Base-by-base conservation (phyloP, 2,797 vertebrate genomes). In the Crax fasciolata region DNA sequence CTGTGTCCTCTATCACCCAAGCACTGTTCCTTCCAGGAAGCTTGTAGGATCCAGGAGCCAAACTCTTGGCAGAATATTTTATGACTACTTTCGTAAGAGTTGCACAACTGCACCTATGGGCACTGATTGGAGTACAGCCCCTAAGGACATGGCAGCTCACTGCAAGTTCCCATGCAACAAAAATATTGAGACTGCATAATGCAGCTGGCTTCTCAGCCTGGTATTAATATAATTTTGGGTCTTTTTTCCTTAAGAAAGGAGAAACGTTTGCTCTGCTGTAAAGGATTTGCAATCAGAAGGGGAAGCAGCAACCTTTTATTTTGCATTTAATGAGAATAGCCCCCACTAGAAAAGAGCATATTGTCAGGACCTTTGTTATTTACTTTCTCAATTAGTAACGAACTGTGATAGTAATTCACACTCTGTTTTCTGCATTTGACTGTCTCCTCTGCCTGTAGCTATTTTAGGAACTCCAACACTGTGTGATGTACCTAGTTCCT, bases 361-460 rank as follows among this genome's bases (percentile, higher is more conserved):
- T 90, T 97, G 95, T 97, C 96, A 96, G 73, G 92, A 95, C 94
- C 84, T 87, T 94, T 96, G 97, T 97, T 97, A 96, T 98, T 96
- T 97, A 96, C 96, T 96, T 98, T 98, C 95, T 96, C 97, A 98
- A 97, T 97, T 97, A 97, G 96, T 93, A 94, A 96, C 92, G 97
- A 98, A 97, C 97, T 97, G 94, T 97, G 93, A 97, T 97, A 94
- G 96, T 94, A 96, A 97, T 97, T 97, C 98, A 96, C 86, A 90
- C 87, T 92, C 63, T 86, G 85, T 62, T 83, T 97, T 96, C 87
- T 96, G 88, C 88, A 91, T 96, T 97, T 97, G 91, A 90, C 71
- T 94, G 89, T 95, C 95, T 95, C 70, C 71, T 94, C 80, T 93
- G 68, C 79, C 84, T 86, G 79, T 82, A 89, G 91, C 95, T 98